Base-by-base conservation (phyloP, 2,888 invertebrate species). In the Monoplex corrugatus region DNA sequence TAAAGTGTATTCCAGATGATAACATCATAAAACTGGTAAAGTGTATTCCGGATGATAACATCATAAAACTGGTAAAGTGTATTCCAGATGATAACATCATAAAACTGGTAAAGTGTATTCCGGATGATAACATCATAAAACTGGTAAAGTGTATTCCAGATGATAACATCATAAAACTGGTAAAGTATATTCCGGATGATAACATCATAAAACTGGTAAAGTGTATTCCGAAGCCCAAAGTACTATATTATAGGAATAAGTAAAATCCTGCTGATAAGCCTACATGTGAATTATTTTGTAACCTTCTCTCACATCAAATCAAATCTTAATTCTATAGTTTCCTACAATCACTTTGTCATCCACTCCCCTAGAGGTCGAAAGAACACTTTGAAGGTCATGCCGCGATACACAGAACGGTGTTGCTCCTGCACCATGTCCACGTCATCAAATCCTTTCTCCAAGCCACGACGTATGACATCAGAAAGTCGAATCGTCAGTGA, bases 331-430 rank as follows among this genome's bases (percentile, higher is more conserved):
- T n/a, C n/a, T n/a, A n/a, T n/a, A n/a, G n/a, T n/a, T n/a, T n/a
- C n/a, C n/a, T n/a, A n/a, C n/a, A n/a, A 3, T 80, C 78, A 80
- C 38, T 72, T 45, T 0, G 84, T 72, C 45, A 45, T 45, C 45
- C 32, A 38, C 45, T 45, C 68, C 45, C 84, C 83, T 28, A 87
- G 23, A n/a, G 91, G 91, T 40, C 92, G 90, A 87, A 94, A 93
- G 87, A 92, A 94, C 38, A 94, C 50, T 16, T 93, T 91, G 90
- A 92, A 95, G 63, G 90, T 91, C n/a, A 92, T 89, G 35, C 94
- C 95, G 87, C 93, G 94, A 90, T 95, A 94, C 2, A 95, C 87
- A 0, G 95, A 95, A 44, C 92, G 88, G 92, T 94, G 93, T 88
- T 94, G 90, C 84, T 93, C 93, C 19, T 85, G 90, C 0, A 78